phyloP scores from a whole-genome alignment of 2,113 vertebrate species.

The Eudyptes chrysolophus region DNA sequence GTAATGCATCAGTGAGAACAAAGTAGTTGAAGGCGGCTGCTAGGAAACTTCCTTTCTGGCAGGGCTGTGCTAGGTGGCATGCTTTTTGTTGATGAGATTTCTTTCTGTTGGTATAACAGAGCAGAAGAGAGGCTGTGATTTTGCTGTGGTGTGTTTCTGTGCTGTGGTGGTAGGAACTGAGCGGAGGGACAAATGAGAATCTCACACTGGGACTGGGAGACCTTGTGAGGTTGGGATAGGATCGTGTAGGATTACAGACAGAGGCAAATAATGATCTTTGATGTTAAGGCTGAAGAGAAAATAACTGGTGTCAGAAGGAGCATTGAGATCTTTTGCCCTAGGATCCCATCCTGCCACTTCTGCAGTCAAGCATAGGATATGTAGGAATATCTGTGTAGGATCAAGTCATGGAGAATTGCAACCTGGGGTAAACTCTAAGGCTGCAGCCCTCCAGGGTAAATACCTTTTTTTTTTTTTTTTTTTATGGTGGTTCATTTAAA shows the following conservation, averaged over 20 bases:
- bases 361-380: neutral
- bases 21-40: neutral
- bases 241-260: neutral
- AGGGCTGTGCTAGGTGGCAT: neutral
- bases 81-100: neutral
- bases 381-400: neutral
- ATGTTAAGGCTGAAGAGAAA: neutral
- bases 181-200: neutral
- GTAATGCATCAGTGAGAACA: neutral
- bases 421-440: neutral
- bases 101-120: neutral
- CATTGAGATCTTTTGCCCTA: neutral
- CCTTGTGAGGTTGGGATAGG: neutral
- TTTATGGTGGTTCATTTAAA: neutral
- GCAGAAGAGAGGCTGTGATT: neutral
- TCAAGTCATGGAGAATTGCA: neutral
- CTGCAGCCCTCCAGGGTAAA: neutral
- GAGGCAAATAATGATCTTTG: neutral
- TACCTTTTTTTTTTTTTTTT: too few relatives aligned
- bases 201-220: neutral
- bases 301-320: neutral
- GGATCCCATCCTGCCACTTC: neutral
- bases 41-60: neutral
- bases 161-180: neutral
- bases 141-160: neutral